Evolutionary conservation across 2,888 invertebrate species (phyloP), one percentile per base, ranked within the genome.

Genomic region (Pristionchus mayeri): DNA sequence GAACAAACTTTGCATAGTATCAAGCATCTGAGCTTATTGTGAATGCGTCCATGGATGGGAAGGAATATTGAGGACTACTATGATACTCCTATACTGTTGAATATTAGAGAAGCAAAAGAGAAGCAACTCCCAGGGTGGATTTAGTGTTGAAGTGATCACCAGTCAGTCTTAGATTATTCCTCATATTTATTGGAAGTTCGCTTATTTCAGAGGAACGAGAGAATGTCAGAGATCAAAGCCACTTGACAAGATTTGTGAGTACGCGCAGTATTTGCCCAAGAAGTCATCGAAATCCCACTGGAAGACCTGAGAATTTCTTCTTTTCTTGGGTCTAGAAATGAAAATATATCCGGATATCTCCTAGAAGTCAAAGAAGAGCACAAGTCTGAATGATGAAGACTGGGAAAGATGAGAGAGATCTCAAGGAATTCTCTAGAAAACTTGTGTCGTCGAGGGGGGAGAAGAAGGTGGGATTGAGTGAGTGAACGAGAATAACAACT

Each of bases 401-500:
- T 21, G 34, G 34, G 21, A 60, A 0, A n/a, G 30, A 34, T 4
- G 63, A 63, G 34, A 44, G n/a, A 63, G 30, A 37, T 60, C 16
- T n/a, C 60, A 24, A 60, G 21, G 18, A 34, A 34, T 4, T 34
- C 60, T 34, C 63, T 30, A 34, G 30, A 63, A 18, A 63, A 63
- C 18, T 63, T 1, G 9, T 30, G 60, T 34, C 60, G 60, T 63
- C 18, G 60, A 63, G 63, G 34, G 63, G 21, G 13, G 60, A 16
- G 18, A 27, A 63, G 63, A 57, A 57, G 54, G 52, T 11, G 57
- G 27, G 34, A 63, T 63, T 63, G 63, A 63, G 63, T 34, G 34
- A 60, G 30, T 60, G 71, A 71, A 40, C 40, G 71, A 44, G 71
- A 71, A 71, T 71, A 71, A 71, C 71, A 71, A 71, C 40, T 71